Evolutionary conservation across 2,888 invertebrate species (phyloP), one percentile per base, ranked within the genome.

Genomic region (Agrochola lychnidis): DNA sequence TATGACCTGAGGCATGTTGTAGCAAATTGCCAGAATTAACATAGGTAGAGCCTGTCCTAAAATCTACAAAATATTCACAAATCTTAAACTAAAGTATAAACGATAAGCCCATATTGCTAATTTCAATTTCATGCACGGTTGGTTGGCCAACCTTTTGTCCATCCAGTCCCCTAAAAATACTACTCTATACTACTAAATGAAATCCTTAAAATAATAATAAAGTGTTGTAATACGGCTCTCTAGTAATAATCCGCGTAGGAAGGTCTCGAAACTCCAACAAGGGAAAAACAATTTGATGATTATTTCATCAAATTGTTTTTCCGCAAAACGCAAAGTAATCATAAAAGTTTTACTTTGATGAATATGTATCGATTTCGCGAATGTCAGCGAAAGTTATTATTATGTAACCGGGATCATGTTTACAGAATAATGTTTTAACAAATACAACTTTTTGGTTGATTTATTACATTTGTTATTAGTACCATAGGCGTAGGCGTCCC

Each of bases 331-430:
- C 76, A 74, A 85, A 81, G 75, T 82, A 86, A 86, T 85, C 76
- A 86, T 69, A 83, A 84, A 85, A 83, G 77, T 85, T 85, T 74
- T 67, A 63, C 74, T 64, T 63, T 69, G 71, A 84, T 84, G 73
- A 83, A 78, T 69, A 77, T 66, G 36, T 71, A 84, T 70, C 57
- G 75, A 70, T 73, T 80, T 79, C 79, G 66, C 30, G 48, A 82
- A 83, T 64, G 40, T 53, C 25, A 56, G 61, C n/a, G 61, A 66
- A 75, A 68, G 9, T 74, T 59, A 80, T 79, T 64, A 76, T 76
- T 73, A 62, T 45, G n/a, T 68, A 30, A 79, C 25, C n/a, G 19
- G 45, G 68, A 62, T 75, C 51, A 25, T 59, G 51, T 71, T 70
- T n/a, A 40, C 7, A 68, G 14, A 74, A 69, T n/a, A 70, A 68